Evolutionary conservation across 2,888 invertebrate genomes (phyloP).

Genomic region (Drosophila antonietae): DNA sequence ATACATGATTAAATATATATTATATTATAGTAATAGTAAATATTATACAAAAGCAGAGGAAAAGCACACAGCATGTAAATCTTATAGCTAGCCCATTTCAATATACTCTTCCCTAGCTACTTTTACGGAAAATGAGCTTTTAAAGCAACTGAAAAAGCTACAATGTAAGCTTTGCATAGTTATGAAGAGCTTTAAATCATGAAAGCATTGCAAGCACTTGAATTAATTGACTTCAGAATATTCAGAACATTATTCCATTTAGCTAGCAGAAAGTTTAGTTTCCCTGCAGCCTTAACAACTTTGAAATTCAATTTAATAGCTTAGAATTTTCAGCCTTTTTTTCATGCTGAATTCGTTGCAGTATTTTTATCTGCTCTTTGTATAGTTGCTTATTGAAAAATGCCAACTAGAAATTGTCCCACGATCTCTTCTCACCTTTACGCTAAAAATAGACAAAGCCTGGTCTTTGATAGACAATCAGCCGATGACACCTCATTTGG

Average conservation of each 20-base stretch:
- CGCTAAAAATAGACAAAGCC: conserved; percentile 31
- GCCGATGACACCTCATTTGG: conserved; percentile 46
- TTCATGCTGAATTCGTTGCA: background rate
- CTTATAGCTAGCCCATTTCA: too few species aligned
- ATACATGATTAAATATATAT: too few species aligned
- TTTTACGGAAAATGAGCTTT: too few species aligned
- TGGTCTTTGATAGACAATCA: conserved; percentile 37
- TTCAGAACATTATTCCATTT: too few species aligned
- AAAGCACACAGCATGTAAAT: too few species aligned
- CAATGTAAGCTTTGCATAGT: background rate
- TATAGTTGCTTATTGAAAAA: background rate
- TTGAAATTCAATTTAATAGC: background rate
- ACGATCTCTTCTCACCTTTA: conserved; percentile 20
- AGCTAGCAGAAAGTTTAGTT: background rate
- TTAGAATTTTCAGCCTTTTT: background rate
- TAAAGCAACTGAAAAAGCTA: background rate
- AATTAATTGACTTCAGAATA: background rate
- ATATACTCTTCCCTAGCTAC: too few species aligned
- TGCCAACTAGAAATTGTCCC: background rate
- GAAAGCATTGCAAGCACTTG: background rate
- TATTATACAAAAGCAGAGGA: too few species aligned
- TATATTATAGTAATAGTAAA: too few species aligned
- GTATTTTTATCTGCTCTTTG: background rate
- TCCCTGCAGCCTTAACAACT: too few species aligned
- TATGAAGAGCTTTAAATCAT: background rate